Conservation (phyloP, 1,140 invertebrate species). For the Drosophila nikananu region DNA sequence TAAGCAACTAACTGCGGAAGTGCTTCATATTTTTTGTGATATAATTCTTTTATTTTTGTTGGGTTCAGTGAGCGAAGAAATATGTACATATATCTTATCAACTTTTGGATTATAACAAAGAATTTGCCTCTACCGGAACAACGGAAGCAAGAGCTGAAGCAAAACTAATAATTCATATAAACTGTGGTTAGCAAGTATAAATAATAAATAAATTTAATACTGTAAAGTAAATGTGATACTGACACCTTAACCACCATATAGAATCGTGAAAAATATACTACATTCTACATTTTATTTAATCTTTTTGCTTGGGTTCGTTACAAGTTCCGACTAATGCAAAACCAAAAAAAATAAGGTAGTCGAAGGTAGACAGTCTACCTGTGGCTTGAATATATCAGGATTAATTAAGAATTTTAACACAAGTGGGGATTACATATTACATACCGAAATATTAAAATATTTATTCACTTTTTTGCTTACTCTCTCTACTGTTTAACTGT, state of each 20-base stretch:
- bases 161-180: not conserved
- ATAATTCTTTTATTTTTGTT: not conserved
- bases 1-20: not conserved
- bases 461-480: not conserved
- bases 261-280: not conserved
- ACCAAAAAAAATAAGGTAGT: no score
- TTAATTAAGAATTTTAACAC: no score
- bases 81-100: constrained; percentile 6
- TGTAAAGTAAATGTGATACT: not conserved
- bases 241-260: not conserved
- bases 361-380: no score
- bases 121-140: not conserved
- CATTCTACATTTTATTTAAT: no score
- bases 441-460: no score
- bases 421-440: no score
- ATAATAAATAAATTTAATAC: constrained; percentile 6
- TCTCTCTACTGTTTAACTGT: no score
- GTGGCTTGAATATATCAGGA: no score
- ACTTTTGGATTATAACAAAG: not conserved
- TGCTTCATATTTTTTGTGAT: not conserved
- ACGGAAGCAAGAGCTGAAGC: not conserved
- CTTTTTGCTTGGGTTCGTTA: no score
- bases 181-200: constrained; percentile 2
- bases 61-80: not conserved
- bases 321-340: no score